Conservation (phyloP, 2,797 vertebrate species). For the Enteromius anoplus region DNA sequence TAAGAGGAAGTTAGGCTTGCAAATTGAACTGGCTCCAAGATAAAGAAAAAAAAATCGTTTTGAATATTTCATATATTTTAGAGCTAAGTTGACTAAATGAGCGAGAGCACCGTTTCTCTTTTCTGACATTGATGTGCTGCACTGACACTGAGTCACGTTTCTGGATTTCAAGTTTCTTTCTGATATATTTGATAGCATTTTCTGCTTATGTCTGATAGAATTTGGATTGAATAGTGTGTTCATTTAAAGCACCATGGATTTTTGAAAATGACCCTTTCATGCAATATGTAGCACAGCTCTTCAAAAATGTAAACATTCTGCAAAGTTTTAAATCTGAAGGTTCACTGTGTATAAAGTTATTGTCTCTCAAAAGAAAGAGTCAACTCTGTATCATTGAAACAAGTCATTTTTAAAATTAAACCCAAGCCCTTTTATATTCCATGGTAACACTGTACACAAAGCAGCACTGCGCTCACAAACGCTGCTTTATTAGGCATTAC, state of each 20-base stretch:
- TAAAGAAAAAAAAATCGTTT: neutral
- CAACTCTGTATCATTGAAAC: too few species aligned
- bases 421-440: too few species aligned
- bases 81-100: neutral
- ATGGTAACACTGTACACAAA: too few species aligned
- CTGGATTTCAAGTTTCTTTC: neutral
- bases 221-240: neutral
- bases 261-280: too few species aligned
- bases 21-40: slow-evolving; percentile 39
- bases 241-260: neutral
- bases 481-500: too few species aligned
- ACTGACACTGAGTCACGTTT: neutral
- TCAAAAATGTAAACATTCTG: too few species aligned
- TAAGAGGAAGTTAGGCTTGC: slow-evolving; percentile 24
- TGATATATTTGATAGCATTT: neutral
- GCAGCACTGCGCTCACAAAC: too few species aligned
- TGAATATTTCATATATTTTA: neutral
- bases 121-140: neutral
- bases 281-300: too few species aligned
- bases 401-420: too few species aligned
- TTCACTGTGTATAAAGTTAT: too few species aligned
- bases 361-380: too few species aligned
- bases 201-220: neutral
- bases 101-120: neutral
- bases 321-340: too few species aligned